phyloP scores from a whole-genome alignment of 2,888 invertebrate genomes.

The Oscheius onirici region DNA sequence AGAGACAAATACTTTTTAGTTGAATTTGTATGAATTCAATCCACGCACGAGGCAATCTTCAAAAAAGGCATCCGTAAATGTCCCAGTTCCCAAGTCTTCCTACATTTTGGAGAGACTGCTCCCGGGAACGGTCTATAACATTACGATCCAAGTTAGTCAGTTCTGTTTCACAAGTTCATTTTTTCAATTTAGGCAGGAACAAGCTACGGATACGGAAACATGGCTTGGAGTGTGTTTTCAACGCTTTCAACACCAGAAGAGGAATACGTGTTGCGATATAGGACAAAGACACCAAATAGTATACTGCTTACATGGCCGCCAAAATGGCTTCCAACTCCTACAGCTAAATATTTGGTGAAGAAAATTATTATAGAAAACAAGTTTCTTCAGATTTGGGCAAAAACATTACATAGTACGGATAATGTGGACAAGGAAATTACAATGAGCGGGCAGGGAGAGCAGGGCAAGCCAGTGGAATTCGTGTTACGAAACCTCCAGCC shows the following conservation, averaged over 20 bases:
- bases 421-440: conserved; percentile 56
- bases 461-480: conserved; percentile 45
- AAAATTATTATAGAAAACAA: neutral
- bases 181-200: conserved; percentile 58
- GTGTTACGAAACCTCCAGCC: conserved; percentile 50
- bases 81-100: conserved; percentile 51
- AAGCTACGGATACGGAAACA: conserved; percentile 58
- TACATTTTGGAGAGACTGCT: conserved; percentile 40
- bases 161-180: neutral
- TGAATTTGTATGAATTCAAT: conserved; percentile 54
- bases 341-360: conserved; percentile 50
- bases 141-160: conserved; percentile 51
- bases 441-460: conserved; percentile 47
- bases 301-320: conserved; percentile 56
- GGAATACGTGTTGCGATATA: conserved; percentile 43
- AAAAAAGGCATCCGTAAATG: conserved; percentile 46
- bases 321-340: conserved; percentile 48
- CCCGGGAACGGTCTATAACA: conserved; percentile 55
- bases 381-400: conserved; percentile 52
- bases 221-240: conserved; percentile 53
- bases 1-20: conserved; percentile 32
- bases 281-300: conserved; percentile 53
- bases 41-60: conserved; percentile 18
- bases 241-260: conserved; percentile 43
- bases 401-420: conserved; percentile 49